Evolutionary conservation across 2,888 invertebrate species (phyloP).

Genomic region (Eledona agricola): DNA sequence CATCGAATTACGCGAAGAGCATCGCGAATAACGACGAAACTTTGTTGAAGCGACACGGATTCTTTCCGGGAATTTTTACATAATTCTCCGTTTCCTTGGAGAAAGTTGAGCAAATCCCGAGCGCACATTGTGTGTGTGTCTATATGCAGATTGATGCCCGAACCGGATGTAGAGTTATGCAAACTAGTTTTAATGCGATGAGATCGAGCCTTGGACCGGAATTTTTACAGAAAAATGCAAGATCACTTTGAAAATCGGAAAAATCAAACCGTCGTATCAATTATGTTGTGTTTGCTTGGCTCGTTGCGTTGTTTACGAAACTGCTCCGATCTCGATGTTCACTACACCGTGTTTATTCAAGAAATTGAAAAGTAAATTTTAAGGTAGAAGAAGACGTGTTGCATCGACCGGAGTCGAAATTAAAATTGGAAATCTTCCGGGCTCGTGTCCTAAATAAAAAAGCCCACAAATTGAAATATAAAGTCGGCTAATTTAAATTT

Average conservation of each 20-base stretch:
- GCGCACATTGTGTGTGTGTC: slow-evolving; percentile 7
- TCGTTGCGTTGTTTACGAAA: slow-evolving; percentile 41
- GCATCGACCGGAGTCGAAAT: slow-evolving; percentile 14
- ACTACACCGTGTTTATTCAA: slow-evolving; percentile 27
- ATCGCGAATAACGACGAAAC: slow-evolving; percentile 7
- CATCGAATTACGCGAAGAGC: slow-evolving; percentile 20
- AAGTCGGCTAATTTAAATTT: slow-evolving; percentile 34
- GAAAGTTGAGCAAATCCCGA: slow-evolving; percentile 12
- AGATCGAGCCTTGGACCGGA: slow-evolving; percentile 4
- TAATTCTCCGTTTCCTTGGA: slow-evolving; percentile 4
- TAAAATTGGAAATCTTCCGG: slow-evolving; percentile 19
- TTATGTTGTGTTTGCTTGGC: slow-evolving; percentile 41
- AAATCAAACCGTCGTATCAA: slow-evolving; percentile 31
- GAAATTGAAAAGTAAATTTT: slow-evolving; percentile 31
- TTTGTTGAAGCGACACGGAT: slow-evolving; percentile 1
- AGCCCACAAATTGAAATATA: slow-evolving; percentile 34
- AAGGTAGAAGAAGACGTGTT: slow-evolving; percentile 10
- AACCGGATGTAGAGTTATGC: slow-evolving; percentile 8
- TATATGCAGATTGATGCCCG: slow-evolving; percentile 3
- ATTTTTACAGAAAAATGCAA: too few relatives aligned
- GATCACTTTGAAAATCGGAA: slow-evolving; percentile 28
- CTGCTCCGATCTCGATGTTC: slow-evolving; percentile 38
- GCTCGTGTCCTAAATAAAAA: slow-evolving; percentile 31
- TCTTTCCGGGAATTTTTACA: slow-evolving; percentile 12
- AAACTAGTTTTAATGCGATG: slow-evolving; percentile 10